Percentiles rank a stretch among this genome's conserved stretches.
phyloP scores from a whole-genome alignment of 2,113 vertebrate species.

The Calidris pugnax region DNA sequence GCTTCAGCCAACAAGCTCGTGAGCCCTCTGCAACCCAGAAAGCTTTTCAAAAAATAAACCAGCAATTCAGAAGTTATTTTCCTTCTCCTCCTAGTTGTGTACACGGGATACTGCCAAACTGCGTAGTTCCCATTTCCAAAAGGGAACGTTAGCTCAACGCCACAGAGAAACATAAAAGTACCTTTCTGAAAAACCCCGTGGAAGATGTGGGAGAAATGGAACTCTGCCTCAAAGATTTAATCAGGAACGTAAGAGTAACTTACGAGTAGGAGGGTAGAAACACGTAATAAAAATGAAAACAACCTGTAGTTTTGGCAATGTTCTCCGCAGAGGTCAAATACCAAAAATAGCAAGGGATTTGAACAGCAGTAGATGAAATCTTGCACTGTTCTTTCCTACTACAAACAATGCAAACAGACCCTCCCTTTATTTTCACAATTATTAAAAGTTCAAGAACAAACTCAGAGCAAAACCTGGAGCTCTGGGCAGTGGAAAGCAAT shows the following conservation, averaged over 20 bases:
- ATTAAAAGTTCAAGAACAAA: neutral
- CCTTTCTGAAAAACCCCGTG: neutral
- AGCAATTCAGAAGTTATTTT: conserved; percentile 52
- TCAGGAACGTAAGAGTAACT: neutral
- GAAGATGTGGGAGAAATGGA: neutral
- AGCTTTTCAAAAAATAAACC: conserved; percentile 42
- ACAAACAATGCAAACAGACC: conserved; percentile 27
- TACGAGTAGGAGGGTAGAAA: neutral
- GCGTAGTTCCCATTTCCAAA: neutral
- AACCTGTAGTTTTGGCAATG: conserved; percentile 38
- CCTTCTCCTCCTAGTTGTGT: conserved; percentile 26
- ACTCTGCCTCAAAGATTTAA: conserved; percentile 37
- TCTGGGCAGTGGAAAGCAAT: neutral
- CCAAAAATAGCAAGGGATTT: conserved; percentile 46
- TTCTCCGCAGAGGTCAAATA: conserved; percentile 46
- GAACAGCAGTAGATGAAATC: conserved; percentile 40
- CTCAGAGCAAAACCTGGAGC: neutral
- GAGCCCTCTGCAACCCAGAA: conserved; percentile 30
- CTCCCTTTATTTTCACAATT: conserved; percentile 21
- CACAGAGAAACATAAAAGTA: neutral
- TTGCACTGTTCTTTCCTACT: conserved; percentile 8
- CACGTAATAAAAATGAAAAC: conserved; percentile 17
- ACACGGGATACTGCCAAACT: conserved; percentile 7
- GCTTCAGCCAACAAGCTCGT: neutral
- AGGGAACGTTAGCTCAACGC: neutral